phyloP scores from a whole-genome alignment of 2,113 vertebrate species.

The Castor canadensis region DNA sequence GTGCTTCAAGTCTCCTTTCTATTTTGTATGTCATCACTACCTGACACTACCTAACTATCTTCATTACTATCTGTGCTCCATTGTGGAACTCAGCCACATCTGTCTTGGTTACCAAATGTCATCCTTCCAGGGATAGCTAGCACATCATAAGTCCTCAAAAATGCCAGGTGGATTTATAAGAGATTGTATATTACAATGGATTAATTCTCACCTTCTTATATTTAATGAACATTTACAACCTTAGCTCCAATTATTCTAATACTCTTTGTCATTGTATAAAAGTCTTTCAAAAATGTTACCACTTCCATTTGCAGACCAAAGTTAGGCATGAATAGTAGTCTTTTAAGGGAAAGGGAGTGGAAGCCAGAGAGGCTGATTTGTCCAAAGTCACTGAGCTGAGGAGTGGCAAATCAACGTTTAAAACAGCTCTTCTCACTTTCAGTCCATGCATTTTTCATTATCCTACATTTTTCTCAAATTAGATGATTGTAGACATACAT shows the following conservation, averaged over 20 bases:
- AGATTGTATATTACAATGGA: not conserved
- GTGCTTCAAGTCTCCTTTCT: not conserved
- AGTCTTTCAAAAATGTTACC: not conserved
- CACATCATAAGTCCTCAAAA: not conserved
- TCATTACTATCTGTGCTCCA: too few species aligned
- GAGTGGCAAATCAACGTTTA: not conserved
- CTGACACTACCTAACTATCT: not conserved
- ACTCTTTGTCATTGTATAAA: not conserved
- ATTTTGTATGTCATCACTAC: accelerated
- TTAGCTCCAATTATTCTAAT: not conserved
- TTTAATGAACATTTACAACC: not conserved
- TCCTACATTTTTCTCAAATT: not conserved
- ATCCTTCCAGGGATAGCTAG: not conserved
- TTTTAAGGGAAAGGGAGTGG: not conserved
- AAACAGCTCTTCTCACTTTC: not conserved
- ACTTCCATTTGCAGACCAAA: not conserved
- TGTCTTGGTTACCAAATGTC: not conserved
- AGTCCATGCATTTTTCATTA: not conserved
- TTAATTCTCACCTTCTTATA: not conserved
- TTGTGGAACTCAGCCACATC: not conserved
- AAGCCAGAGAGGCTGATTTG: not conserved
- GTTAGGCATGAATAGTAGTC: not conserved
- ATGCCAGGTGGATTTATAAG: not conserved
- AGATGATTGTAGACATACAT: not conserved
- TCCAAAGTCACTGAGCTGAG: not conserved